Percentiles rank a stretch among this genome's conserved stretches.
These are phyloP conservation scores for Hesperophylax magnus DNA, from an alignment of 1,140 invertebrate species.

Conservation along the genomic window DNA sequence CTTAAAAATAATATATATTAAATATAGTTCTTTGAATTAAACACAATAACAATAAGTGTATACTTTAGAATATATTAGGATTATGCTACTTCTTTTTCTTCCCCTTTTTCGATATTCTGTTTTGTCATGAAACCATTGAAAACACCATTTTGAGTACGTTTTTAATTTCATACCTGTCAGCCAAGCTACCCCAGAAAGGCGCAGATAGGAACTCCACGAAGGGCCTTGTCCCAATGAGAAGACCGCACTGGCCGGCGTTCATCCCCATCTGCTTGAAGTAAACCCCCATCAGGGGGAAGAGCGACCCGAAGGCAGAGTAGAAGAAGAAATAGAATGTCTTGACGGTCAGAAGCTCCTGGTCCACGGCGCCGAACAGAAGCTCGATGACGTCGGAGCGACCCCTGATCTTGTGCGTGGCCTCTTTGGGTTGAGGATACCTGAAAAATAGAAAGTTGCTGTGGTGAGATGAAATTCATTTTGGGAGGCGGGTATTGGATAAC, in stretches of 20 bases:
- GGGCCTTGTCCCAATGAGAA: conserved; percentile 92
- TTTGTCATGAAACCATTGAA: neutral
- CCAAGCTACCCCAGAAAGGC: conserved; percentile 97
- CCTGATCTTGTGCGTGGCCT: conserved; percentile 90
- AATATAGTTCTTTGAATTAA: too few species aligned
- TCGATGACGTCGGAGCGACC: conserved; percentile 88
- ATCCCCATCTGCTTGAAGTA: conserved; percentile 99
- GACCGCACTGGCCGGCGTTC: conserved; percentile 95
- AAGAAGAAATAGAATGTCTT: conserved; percentile 99
- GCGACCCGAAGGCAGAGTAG: conserved; percentile 97
- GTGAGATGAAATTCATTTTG: too few species aligned
- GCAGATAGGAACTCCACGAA: conserved; percentile 98
- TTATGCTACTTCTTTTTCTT: too few species aligned
- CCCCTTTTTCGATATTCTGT: too few species aligned
- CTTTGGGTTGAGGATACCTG: conserved; percentile 85
- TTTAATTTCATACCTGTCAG: conserved; percentile 79
- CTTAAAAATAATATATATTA: too few species aligned
- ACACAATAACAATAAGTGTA: too few species aligned
- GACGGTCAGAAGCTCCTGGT: conserved; percentile 91
- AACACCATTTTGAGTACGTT: neutral
- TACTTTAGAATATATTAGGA: too few species aligned
- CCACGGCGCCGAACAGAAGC: conserved; percentile 85
- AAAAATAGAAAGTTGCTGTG: neutral
- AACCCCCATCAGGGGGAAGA: conserved; percentile 98
- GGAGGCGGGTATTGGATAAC: too few species aligned